Conservation (phyloP, 2,888 invertebrate genomes). For the Plagodis pulveraria region DNA sequence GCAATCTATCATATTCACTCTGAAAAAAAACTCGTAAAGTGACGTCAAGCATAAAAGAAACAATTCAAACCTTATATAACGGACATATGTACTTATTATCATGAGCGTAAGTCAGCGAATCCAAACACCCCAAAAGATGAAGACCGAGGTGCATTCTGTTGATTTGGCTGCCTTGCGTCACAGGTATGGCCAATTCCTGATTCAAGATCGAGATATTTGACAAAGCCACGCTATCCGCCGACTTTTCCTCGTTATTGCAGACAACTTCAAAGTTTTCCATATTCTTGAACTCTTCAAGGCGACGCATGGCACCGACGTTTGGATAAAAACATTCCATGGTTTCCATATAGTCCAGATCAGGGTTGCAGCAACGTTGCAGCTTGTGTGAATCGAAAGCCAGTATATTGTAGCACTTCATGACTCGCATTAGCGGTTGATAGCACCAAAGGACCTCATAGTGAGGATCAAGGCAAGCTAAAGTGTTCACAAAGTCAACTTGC, state of each 20-base stretch:
- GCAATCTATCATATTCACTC: constrained; percentile 61
- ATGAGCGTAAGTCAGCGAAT: constrained; percentile 93
- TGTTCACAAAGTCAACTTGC: constrained; percentile 93
- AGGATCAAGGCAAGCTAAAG: constrained; percentile 94
- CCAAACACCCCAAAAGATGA: constrained; percentile 94
- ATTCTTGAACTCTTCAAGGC: constrained; percentile 74
- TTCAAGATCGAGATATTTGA: constrained; percentile 88
- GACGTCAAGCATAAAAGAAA: not conserved
- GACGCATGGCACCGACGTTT: constrained; percentile 70
- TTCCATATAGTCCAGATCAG: constrained; percentile 60
- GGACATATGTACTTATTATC: constrained; percentile 84
- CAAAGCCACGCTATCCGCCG: constrained; percentile 61
- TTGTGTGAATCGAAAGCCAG: constrained; percentile 89
- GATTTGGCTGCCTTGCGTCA: constrained; percentile 87
- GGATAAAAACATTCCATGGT: constrained; percentile 44
- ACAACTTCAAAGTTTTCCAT: constrained; percentile 66
- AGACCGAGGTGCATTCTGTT: constrained; percentile 95
- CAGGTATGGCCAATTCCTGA: constrained; percentile 93
- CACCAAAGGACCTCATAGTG: constrained; percentile 97
- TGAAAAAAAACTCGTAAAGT: constrained; percentile 34
- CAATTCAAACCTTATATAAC: not conserved
- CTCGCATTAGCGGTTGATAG: constrained; percentile 87
- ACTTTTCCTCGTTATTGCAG: constrained; percentile 56
- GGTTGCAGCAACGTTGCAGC: constrained; percentile 69
- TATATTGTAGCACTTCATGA: constrained; percentile 92